Evolutionary conservation across 2,888 invertebrate species (phyloP), one percentile per base, ranked within the genome.

Genomic region (Limnephilus rhombicus): DNA sequence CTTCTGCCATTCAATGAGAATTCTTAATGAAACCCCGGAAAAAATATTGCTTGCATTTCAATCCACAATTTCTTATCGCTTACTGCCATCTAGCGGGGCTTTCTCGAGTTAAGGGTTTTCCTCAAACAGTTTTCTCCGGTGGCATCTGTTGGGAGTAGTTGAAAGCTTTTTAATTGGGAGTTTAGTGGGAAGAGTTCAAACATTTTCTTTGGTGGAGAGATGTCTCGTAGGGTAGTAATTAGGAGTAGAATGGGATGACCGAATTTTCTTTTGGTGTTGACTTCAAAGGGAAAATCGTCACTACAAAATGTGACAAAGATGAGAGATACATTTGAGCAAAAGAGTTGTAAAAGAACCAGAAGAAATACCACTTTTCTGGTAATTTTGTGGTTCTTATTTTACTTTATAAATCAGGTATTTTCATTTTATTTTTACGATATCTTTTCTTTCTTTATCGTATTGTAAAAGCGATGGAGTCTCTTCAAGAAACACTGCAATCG

Each of bases 61-160:
- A 68, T 68, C 68, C 68, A n/a, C 68, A 24, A 24, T 68, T 68
- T 34, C 68, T 87, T 87, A 87, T 87, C 87, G 68, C 31, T 15
- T 31, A 53, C 87, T 87, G 87, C 87, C 87, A 87, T 87, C 87
- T 87, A 87, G 53, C 87, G 86, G 53, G 12, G 53, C 4, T 31
- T 87, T 87, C 68, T 24, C 31, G 34, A 87, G 34, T 31, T 87
- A 87, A 87, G 53, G 31, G 15, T 87, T 87, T 87, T 87, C 34
- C 45, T 41, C 34, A 85, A 68, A 53, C 53, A 24, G 31, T 29
- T 37, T 13, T 7, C 34, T 68, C 12, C 18, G 13, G 29, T 53
- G 87, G 31, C 87, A 87, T 87, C 87, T 87, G 37, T 37, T 24
- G 87, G 13, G 34, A 34, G 87, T 18, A 0, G 53, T 5, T 34